phyloP scores from a whole-genome alignment of 2,888 invertebrate genomes.

The Drosophila pseudotalamancana region DNA sequence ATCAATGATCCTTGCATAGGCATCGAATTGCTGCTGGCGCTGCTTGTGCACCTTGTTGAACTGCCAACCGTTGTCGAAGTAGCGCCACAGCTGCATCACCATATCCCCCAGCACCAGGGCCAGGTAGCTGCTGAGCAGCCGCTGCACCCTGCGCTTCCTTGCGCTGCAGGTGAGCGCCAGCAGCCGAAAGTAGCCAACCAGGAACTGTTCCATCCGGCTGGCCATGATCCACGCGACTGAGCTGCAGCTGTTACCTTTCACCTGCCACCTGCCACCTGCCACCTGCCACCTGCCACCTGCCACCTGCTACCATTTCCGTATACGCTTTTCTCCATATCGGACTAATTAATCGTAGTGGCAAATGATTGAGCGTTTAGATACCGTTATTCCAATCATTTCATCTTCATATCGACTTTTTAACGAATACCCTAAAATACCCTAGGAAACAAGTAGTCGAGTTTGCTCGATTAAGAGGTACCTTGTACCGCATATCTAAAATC shows the following conservation, averaged over 20 bases:
- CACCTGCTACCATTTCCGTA: neutral
- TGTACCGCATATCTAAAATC: too few species aligned
- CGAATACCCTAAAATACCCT: too few species aligned
- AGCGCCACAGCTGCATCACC: conserved; percentile 12
- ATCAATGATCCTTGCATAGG: conserved; percentile 17
- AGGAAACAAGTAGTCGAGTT: too few species aligned
- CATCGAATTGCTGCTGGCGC: neutral
- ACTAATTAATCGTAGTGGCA: conserved; percentile 52
- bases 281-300: neutral
- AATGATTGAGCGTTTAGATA: neutral
- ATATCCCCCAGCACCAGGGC: conserved; percentile 36
- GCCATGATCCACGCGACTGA: conserved; percentile 15
- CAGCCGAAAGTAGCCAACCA: conserved; percentile 54
- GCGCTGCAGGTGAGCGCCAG: conserved; percentile 57
- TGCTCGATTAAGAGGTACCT: too few species aligned
- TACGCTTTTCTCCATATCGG: conserved; percentile 16
- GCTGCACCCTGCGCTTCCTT: conserved; percentile 12
- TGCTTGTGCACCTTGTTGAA: neutral
- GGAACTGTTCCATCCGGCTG: conserved; percentile 25
- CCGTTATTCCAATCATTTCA: neutral
- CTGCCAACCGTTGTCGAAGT: neutral
- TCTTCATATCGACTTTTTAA: too few species aligned
- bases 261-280: neutral
- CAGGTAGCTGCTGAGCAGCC: conserved; percentile 31
- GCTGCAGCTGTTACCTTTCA: too few species aligned